These are phyloP conservation scores for Craniophora ligustri DNA, from an alignment of 2,888 invertebrate genomes.

Conservation along the genomic window DNA sequence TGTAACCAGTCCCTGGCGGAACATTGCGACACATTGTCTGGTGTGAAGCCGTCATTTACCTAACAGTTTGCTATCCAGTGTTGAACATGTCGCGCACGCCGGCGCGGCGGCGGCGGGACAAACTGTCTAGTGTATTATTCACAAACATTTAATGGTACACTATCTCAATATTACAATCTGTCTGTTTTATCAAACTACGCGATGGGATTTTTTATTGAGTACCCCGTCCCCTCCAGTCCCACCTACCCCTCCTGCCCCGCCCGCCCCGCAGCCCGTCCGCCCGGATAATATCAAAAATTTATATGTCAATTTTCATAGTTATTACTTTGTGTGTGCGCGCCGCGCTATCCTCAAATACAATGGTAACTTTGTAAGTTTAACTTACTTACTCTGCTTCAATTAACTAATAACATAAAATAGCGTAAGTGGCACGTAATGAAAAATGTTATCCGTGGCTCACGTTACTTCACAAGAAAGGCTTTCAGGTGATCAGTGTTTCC, in stretches of 20 bases:
- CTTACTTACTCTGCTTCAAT: too few relatives aligned
- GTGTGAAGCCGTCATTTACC: too few relatives aligned
- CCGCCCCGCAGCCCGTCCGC: not conserved
- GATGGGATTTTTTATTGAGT: not conserved
- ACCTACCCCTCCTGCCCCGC: too few relatives aligned
- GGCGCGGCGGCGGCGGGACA: too few relatives aligned
- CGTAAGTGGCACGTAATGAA: too few relatives aligned
- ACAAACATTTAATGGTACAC: not conserved
- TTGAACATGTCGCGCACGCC: not conserved
- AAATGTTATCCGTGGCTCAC: too few relatives aligned
- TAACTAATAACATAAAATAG: too few relatives aligned
- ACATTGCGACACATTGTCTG: too few relatives aligned
- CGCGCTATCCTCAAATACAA: not conserved
- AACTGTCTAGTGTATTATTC: constrained; percentile 1
- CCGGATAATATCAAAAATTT: constrained; percentile 31
- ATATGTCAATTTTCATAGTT: constrained; percentile 37
- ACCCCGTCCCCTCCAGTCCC: not conserved
- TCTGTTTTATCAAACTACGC: not conserved
- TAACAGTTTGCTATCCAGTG: not conserved
- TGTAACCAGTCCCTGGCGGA: too few relatives aligned
- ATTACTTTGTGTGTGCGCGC: constrained; percentile 14
- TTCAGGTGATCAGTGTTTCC: not conserved
- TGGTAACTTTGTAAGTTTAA: too few relatives aligned
- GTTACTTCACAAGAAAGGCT: not conserved
- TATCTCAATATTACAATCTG: not conserved